Base-by-base conservation (phyloP, 1,140 invertebrate species). In the Ceratoteleas bidentatus region DNA sequence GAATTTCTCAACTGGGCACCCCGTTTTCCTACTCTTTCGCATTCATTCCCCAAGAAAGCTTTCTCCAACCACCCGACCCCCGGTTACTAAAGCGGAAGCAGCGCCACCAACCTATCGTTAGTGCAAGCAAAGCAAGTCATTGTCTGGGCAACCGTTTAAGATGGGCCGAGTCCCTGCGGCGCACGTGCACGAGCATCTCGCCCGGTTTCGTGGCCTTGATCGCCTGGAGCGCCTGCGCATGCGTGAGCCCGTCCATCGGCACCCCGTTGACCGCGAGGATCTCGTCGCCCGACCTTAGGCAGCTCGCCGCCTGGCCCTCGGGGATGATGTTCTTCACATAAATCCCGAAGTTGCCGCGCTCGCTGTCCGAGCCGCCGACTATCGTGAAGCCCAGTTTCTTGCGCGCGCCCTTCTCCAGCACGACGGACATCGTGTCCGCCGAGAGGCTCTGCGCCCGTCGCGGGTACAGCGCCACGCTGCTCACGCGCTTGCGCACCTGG, bases 361-460 rank as follows among this genome's bases (percentile, higher is more conserved):
- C 93, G 1, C 94, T 95, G 84, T 96, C 95, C 13, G 92, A 92
- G 2, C 95, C 95, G 0, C 95, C 95, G 6, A 96, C 95, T 62
- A 96, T 95, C 43, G 94, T 94, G 83, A 96, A 96, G 0, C 95
- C 95, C 0, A 96, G 92, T 84, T 95, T 95, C 49, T 93, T 93
- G 6, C 92, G 90, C 0, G 92, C 86, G 0, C 94, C 94, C 86
- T 95, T 96, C 66, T 94, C 91, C 66, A 95, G 91, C 3, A 70
- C 81, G 8, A 91, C 62, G 0, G 90, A 89, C 6, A 91, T 9
- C n/a, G 88, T 65, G 52, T 91, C 87, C 70, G 88, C 84, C 0
- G 87, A 87, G 0, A 90, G 60, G 61, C 89, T 90, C 0, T 86
- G 81, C 0, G 86, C 85, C 49, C 88, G 81, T 32, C 86, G 83